Evolutionary conservation across 2,888 invertebrate genomes (phyloP).

Genomic region (Andrena minutula): DNA sequence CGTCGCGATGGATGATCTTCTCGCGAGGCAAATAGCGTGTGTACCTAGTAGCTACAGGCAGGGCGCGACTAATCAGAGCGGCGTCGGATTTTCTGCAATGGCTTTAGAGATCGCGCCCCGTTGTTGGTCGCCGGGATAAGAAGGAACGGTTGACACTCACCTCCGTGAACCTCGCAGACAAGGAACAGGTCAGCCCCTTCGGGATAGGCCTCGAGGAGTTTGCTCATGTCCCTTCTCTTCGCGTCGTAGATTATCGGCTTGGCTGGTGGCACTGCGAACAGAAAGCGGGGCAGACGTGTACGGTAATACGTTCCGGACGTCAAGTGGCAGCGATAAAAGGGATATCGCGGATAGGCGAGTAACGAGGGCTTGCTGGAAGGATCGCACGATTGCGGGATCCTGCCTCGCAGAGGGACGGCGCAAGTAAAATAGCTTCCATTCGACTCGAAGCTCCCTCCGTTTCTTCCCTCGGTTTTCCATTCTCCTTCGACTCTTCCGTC

Average conservation of each 20-base stretch:
- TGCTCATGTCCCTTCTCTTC: slow-evolving; percentile 92
- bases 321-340: slow-evolving; percentile 3
- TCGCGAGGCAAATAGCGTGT: background rate
- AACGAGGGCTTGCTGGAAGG: background rate
- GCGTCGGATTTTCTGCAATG: too few relatives aligned
- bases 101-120: background rate
- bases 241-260: slow-evolving; percentile 94
- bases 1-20: slow-evolving; percentile 11
- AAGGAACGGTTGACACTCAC: slow-evolving; percentile 86
- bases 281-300: slow-evolving; percentile 63
- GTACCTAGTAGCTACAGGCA: too few relatives aligned
- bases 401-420: background rate
- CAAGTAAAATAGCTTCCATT: slow-evolving; percentile 46
- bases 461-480: background rate
- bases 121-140: slow-evolving; percentile 8
- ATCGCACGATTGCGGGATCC: slow-evolving; percentile 16
- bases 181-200: slow-evolving; percentile 94
- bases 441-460: slow-evolving; percentile 11
- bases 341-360: background rate
- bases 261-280: slow-evolving; percentile 92
- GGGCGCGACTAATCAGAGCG: too few relatives aligned
- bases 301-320: slow-evolving; percentile 9
- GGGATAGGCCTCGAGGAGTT: slow-evolving; percentile 93
- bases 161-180: slow-evolving; percentile 94
- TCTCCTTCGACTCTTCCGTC: slow-evolving; percentile 43